Evolutionary conservation across 1,140 invertebrate species (phyloP).

Genomic region (Drosophila trapezifrons): DNA sequence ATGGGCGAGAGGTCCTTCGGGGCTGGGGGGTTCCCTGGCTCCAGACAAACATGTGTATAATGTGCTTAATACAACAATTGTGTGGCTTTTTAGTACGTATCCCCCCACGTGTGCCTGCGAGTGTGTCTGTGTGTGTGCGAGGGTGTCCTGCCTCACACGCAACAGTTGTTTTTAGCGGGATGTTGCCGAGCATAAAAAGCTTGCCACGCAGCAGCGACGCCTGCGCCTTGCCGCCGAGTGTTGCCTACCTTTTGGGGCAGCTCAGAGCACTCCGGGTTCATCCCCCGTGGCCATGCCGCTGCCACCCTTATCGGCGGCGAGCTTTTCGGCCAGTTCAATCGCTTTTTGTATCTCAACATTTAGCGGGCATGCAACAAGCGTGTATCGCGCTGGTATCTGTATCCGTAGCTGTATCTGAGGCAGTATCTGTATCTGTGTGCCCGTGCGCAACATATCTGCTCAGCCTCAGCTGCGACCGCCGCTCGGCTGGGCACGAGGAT

Average conservation of each 20-base stretch:
- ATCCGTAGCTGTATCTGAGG: conserved; percentile 4
- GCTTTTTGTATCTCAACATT: conserved; percentile 71
- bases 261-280: conserved; percentile 13
- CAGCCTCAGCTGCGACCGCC: conserved; percentile 56
- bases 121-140: conserved; percentile 3
- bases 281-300: conserved; percentile 17
- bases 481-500: conserved; percentile 57
- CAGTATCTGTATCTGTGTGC: conserved; percentile 11
- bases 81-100: conserved; percentile 75
- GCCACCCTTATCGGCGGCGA: conserved; percentile 59
- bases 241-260: conserved; percentile 37
- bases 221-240: conserved; percentile 20
- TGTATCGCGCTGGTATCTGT: conserved; percentile 25
- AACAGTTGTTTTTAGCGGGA: conserved; percentile 69
- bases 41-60: conserved; percentile 67
- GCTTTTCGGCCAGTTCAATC: conserved; percentile 38
- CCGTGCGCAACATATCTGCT: conserved; percentile 63
- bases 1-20: neutral
- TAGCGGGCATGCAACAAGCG: conserved; percentile 73
- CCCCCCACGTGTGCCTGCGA: neutral
- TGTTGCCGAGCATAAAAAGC: conserved; percentile 44
- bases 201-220: conserved; percentile 49
- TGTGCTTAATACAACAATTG: conserved; percentile 74
- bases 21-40: neutral
- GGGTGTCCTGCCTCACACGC: conserved; percentile 47